phyloP scores from a whole-genome alignment of 2,888 invertebrate genomes.

The Acanthococcus lagerstroemiae region DNA sequence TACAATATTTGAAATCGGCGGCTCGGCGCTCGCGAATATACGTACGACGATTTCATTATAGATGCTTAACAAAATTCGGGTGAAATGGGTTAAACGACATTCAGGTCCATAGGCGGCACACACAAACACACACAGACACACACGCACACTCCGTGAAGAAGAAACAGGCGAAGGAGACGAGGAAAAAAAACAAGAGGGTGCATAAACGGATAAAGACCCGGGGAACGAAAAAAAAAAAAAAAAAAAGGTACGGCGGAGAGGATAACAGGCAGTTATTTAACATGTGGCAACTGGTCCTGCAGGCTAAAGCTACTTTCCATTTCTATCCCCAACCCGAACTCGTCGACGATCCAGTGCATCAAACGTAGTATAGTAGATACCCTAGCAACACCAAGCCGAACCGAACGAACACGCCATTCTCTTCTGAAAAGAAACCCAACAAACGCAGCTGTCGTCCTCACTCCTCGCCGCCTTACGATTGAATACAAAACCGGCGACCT shows the following conservation, averaged over 20 bases:
- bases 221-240: not conserved
- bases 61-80: not conserved
- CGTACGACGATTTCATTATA: no score
- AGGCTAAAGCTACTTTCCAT: slow-evolving; percentile 24
- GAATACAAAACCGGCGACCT: slow-evolving; percentile 18
- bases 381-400: slow-evolving; percentile 15
- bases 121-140: not conserved
- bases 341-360: slow-evolving; percentile 23
- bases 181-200: slow-evolving; percentile 15
- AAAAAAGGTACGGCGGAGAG: slow-evolving; percentile 22
- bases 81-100: slow-evolving; percentile 25
- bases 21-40: no score
- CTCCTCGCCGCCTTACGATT: not conserved
- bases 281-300: slow-evolving; percentile 30
- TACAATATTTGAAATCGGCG: no score
- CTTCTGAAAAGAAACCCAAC: slow-evolving; percentile 21
- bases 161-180: slow-evolving; percentile 1
- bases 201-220: slow-evolving; percentile 20
- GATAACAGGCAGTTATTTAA: slow-evolving; percentile 15
- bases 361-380: not conserved
- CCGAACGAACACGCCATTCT: no score
- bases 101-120: not conserved
- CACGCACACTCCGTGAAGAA: not conserved
- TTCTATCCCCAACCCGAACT: slow-evolving; percentile 21
- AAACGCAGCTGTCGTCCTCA: slow-evolving; percentile 20